A percentile compares a stretch with the other conserved stretches of the same genome.
These are phyloP conservation scores for Erpornis zantholeuca DNA, from an alignment of 2,113 vertebrate genomes.

Conservation along the genomic window DNA sequence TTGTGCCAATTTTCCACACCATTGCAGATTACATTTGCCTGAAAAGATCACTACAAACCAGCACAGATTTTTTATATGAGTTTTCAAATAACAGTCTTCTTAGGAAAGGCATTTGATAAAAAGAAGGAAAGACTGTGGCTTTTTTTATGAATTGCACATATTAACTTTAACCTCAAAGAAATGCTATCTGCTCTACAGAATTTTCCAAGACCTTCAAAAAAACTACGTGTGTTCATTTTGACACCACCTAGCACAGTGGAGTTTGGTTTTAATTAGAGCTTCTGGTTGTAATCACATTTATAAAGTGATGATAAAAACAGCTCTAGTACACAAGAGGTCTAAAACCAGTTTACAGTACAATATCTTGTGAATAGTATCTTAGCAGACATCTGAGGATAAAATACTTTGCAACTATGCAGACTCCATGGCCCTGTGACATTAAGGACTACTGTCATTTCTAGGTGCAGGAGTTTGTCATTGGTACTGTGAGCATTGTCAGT, in stretches of 20 bases:
- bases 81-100: constrained; percentile 3
- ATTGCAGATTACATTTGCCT: background rate
- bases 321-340: background rate
- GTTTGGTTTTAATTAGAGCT: background rate
- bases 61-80: background rate
- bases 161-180: background rate
- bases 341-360: background rate
- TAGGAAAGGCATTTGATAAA: background rate
- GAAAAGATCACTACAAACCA: background rate
- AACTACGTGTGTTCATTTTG: background rate
- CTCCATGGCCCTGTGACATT: background rate
- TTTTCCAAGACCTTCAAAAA: background rate
- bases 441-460: background rate
- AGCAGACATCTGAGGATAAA: background rate
- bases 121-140: background rate
- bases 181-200: background rate
- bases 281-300: background rate
- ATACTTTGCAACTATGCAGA: background rate
- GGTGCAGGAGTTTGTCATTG: background rate
- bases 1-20: background rate
- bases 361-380: background rate
- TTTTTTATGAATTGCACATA: background rate
- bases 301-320: background rate
- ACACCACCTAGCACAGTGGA: background rate
- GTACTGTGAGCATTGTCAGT: background rate